phyloP scores from a whole-genome alignment of 2,888 invertebrate genomes.

The Leucoma salicis region DNA sequence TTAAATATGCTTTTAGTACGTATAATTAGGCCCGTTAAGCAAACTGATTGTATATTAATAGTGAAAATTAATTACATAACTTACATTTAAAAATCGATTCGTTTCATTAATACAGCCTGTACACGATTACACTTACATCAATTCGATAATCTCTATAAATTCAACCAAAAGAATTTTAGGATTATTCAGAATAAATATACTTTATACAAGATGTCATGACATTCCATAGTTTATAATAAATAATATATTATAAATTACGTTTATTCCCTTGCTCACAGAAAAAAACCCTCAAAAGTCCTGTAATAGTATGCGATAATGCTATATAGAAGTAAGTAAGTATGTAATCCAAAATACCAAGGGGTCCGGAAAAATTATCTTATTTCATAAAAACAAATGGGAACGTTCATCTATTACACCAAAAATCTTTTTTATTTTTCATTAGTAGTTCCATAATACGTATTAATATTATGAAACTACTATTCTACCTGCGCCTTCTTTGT shows the following conservation, averaged over 20 bases:
- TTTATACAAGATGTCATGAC: constrained; percentile 32
- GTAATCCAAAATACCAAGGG: too few species aligned
- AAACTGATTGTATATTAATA: constrained; percentile 35
- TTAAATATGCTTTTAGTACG: constrained; percentile 42
- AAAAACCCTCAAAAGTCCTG: too few species aligned
- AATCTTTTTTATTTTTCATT: too few species aligned
- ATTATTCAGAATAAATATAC: constrained; percentile 40
- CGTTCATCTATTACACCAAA: too few species aligned
- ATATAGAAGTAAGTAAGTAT: too few species aligned
- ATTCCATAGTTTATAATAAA: constrained; percentile 35
- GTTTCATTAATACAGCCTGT: constrained; percentile 38
- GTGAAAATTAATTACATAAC: constrained; percentile 39
- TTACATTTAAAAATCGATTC: constrained; percentile 43
- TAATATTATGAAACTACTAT: too few species aligned
- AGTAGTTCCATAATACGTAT: too few species aligned
- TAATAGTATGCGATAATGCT: too few species aligned
- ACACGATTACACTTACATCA: background rate
- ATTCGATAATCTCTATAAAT: constrained; percentile 36
- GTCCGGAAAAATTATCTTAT: too few species aligned
- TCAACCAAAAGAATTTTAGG: constrained; percentile 54
- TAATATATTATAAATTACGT: constrained; percentile 26
- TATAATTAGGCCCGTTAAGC: constrained; percentile 44
- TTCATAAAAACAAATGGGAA: too few species aligned
- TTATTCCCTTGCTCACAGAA: constrained; percentile 1
- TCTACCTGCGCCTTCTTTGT: too few species aligned